These are phyloP conservation scores for Gryllus bimaculatus DNA, from an alignment of 1,140 invertebrate species.

Conservation along the genomic window DNA sequence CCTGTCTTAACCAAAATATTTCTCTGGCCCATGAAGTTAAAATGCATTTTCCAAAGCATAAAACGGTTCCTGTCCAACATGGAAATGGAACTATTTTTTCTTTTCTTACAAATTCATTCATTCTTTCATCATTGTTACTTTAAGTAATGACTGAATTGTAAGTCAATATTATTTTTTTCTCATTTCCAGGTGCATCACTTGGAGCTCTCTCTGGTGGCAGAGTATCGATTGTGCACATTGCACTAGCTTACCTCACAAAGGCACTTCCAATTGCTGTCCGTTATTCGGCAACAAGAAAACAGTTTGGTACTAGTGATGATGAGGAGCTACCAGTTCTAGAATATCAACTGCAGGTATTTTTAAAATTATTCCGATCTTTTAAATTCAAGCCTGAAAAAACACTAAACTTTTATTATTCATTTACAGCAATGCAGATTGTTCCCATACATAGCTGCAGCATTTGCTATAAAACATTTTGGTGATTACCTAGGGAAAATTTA, in stretches of 20 bases:
- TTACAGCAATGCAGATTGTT: conserved; percentile 69
- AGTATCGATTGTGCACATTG: conserved; percentile 62
- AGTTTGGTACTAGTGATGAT: conserved; percentile 58
- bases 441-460: conserved; percentile 66
- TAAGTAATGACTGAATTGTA: no score
- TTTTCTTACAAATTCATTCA: no score
- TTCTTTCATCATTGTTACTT: no score
- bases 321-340: conserved; percentile 68
- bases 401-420: conserved; percentile 14
- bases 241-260: conserved; percentile 51
- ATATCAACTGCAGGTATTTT: conserved; percentile 64
- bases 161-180: background rate
- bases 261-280: conserved; percentile 69
- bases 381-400: background rate
- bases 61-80: no score
- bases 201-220: conserved; percentile 63
- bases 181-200: conserved; percentile 39
- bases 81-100: no score
- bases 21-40: no score
- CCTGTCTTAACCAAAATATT: no score
- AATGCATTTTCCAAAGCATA: no score
- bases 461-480: conserved; percentile 56
- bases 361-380: background rate
- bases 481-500: conserved; percentile 43
- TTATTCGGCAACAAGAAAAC: conserved; percentile 68